Evolutionary conservation across 2,797 vertebrate species (phyloP).

Genomic region (Pipistrellus pygmaeus): DNA sequence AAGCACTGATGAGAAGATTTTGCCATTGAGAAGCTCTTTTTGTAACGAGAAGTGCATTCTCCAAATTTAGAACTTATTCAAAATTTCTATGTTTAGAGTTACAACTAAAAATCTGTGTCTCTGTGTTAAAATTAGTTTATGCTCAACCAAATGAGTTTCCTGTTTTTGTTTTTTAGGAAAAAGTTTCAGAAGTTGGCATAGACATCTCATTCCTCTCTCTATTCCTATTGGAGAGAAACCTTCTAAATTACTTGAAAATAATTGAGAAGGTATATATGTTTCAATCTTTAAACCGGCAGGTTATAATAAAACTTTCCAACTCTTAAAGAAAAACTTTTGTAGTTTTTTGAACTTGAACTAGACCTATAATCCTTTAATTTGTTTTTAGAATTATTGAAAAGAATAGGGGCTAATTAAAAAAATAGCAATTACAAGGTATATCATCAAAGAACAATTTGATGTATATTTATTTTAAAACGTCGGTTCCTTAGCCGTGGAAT

Average conservation of each 20-base stretch:
- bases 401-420: background rate
- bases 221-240: background rate
- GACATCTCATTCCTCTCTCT: background rate
- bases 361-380: background rate
- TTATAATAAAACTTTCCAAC: background rate
- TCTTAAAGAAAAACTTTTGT: background rate
- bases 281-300: background rate
- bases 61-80: slow-evolving; percentile 46
- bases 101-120: slow-evolving; percentile 26
- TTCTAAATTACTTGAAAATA: slow-evolving; percentile 37
- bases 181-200: background rate
- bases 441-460: background rate
- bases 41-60: slow-evolving; percentile 32
- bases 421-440: background rate
- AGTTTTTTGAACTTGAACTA: background rate
- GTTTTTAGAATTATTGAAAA: background rate
- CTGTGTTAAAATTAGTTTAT: background rate
- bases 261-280: background rate
- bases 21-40: background rate
- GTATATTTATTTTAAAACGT: background rate
- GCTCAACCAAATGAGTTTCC: background rate
- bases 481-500: background rate
- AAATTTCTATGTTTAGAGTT: slow-evolving; percentile 54
- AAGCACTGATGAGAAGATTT: background rate
- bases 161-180: background rate